Base-by-base conservation (phyloP, 1,140 invertebrate genomes). In the Eubasilissa regina region DNA sequence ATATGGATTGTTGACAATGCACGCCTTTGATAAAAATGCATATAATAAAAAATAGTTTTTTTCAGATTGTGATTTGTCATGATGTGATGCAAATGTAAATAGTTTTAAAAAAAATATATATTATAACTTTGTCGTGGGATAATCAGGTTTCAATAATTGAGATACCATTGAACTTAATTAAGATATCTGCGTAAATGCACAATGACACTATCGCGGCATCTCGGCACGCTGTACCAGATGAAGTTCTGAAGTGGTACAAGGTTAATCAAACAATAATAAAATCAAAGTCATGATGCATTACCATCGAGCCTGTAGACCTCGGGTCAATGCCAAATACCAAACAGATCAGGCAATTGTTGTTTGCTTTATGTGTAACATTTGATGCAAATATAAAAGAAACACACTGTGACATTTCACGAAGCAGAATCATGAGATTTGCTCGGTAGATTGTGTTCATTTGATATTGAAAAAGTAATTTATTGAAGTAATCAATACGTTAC, bases 231-330 rank as follows among this genome's bases (percentile, higher is more conserved):
- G 0, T 15, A 58, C 21, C 19, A 64, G 60, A 64, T 25, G 35
- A n/a, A 45, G 35, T n/a, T 17, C 35, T 17, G 19, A 68, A 68
- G n/a, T 68, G 64, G 64, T 19, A 68, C 64, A 45, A 68, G 64
- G 64, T 68, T 44, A 68, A 47, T 35, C 60, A 17, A 43, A 45
- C 43, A 45, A 68, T 15, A 68, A 68, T 68, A 21, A 68, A 68
- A 68, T 68, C 64, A 68, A 68, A 68, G 64, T 68, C 64, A 68
- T 68, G 64, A 68, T 68, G 44, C 64, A 68, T 68, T 68, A 68
- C 64, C 64, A 68, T 15, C 15, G 4, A 64, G 60, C 44, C 43
- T 68, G 64, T n/a, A 48, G 9, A 68, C 19, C 64, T 47, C 64
- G 43, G 64, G 64, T 68, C 64, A 68, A 68, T 68, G 64, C 64